Base-by-base conservation (phyloP, 2,888 invertebrate genomes). In the Epinotia nisella region DNA sequence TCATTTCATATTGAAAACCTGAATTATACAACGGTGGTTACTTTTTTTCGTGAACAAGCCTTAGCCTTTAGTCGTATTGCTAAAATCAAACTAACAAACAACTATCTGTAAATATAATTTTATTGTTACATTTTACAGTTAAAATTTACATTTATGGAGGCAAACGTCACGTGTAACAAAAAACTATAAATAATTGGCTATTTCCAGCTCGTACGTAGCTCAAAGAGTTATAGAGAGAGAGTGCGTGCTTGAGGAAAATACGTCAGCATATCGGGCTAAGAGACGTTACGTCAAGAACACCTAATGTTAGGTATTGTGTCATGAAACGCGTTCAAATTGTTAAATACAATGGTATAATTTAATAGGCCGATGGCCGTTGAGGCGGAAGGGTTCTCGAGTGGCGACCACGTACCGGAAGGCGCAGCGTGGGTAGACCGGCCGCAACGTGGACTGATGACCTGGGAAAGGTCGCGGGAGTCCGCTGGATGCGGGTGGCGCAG, bases 131-230 rank as follows among this genome's bases (percentile, higher is more conserved):
- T 39, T 17, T 60, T 19, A 41, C 60, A 41, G n/a, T 60, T 60
- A 17, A 60, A 60, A 60, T 19, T 60, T 59, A 59, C 56, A 56
- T 13, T 55, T 49, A 49, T 21, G 13, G 56, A 56, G 56, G 21
- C 56, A 56, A 24, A 35, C 35, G 35, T 13, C 13, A 58, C 58
- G 9, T 56, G 56, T 58, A 58, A 58, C 29, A 58, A 58, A n/a
- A 29, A 13, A 21, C 19, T 55, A 24, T 55, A 24, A 24, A 55
- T 24, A 24, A 13, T 55, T 21, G 11, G 55, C 21, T 55, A 55
- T 55, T 21, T 24, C 49, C 49, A 49, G 49, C n/a, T 49, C n/a
- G 15, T 49, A 49, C 13, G 55, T 24, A 55, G 13, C 21, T 21
- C 13, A 19, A 19, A 55, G 21, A 55, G 13, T 24, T 24, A 21